These are phyloP conservation scores for Tipula lateralis DNA, from an alignment of 2,888 invertebrate species.

Conservation along the genomic window DNA sequence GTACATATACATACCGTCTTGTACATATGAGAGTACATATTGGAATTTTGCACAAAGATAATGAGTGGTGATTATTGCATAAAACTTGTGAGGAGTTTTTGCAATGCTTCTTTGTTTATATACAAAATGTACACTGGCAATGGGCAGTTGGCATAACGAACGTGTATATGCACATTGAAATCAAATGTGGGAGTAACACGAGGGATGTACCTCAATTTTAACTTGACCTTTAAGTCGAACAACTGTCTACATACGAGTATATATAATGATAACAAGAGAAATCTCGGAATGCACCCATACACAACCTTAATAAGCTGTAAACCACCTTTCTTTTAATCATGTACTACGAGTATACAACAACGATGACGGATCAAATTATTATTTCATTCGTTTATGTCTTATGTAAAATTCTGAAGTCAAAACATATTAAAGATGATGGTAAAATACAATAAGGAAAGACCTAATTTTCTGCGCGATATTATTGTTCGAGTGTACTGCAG, in stretches of 20 bases:
- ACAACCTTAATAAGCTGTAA: too few species aligned
- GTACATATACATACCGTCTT: background rate
- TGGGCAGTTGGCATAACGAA: background rate
- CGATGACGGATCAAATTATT: background rate
- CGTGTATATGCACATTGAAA: background rate
- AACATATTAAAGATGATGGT: background rate
- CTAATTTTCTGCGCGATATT: too few species aligned
- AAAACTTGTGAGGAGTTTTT: background rate
- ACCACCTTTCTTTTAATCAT: background rate
- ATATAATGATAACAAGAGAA: background rate
- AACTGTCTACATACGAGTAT: background rate
- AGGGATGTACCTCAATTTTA: background rate
- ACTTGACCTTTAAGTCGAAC: background rate
- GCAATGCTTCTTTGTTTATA: background rate
- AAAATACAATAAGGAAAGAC: too few species aligned
- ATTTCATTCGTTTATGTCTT: background rate
- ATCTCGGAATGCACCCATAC: background rate
- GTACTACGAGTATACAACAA: background rate
- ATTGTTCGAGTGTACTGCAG: too few species aligned
- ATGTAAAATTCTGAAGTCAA: background rate
- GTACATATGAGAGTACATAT: background rate
- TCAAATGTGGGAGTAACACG: background rate
- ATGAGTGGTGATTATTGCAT: background rate
- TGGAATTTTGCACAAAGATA: constrained; percentile 19
- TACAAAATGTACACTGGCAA: background rate